Evolutionary conservation across 1,140 invertebrate species (phyloP), one percentile per base, ranked within the genome.

Genomic region (Alviniconcha marisindica): DNA sequence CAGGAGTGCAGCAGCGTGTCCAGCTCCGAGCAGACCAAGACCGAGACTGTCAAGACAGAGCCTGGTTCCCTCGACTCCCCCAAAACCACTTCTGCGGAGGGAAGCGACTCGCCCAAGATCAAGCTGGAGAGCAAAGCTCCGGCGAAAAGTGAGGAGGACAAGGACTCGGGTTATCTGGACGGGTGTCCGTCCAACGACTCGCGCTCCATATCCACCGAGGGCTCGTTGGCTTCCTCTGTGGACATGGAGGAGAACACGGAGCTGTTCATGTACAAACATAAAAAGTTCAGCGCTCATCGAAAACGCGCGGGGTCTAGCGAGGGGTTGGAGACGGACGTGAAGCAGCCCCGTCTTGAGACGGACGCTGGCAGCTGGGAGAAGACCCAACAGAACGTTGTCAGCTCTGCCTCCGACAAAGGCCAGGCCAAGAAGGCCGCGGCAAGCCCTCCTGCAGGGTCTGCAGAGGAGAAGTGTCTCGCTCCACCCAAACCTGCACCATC

Each of bases 281-380:
- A 91, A 81, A 91, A 91, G 71, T 91, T 90, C 78, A 83, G 85
- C 63, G 81, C 78, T 44, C 84, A 90, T 80, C 83, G 87, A 33
- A 88, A 88, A 60, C 83, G 90, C 40, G 15, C 36, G 5, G 77
- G 42, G 4, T 82, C 84, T 28, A 79, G 31, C 24, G 79, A 86
- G 21, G 0, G 28, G 0, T 31, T 42, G 54, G 82, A 80, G n/a
- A 73, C 71, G 18, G 74, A 74, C 15, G 51, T 28, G 0, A 86
- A 86, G 40, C 60, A 63, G 18, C 3, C 28, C 21, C 63, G 78
- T 48, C 7, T 73, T 36, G 66, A 78, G 33, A 18, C 10, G 36
- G 24, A 42, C 44, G 69, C 21, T 48, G 33, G 24, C 44, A 38
- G 74, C 38, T 48, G 40, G 1, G 60, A 78, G 28, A 15, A 38